Percentiles rank a stretch among this genome's conserved stretches.
Conservation (phyloP, 2,797 vertebrate species). For the Falco berigora region DNA sequence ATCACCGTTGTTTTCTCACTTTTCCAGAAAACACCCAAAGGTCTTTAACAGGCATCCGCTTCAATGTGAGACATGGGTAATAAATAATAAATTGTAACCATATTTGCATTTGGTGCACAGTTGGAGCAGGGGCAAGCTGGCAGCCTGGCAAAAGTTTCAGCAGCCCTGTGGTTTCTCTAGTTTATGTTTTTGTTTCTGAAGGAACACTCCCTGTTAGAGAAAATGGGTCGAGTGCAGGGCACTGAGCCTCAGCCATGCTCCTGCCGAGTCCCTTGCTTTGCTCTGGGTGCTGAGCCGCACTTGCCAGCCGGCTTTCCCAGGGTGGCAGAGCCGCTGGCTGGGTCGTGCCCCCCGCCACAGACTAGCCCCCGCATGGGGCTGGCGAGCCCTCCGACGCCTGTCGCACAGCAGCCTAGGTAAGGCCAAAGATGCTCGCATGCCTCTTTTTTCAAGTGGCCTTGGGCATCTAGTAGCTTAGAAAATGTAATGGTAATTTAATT, state of each 20-base stretch:
- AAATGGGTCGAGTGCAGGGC: not conserved
- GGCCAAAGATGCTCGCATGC: not conserved
- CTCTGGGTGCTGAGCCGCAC: not conserved
- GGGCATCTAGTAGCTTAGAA: not conserved
- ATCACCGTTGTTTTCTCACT: not conserved
- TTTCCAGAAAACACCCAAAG: not conserved
- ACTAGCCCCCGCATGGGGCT: not conserved
- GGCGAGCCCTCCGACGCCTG: not conserved
- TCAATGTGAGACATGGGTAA: accelerated
- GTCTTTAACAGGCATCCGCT: not conserved
- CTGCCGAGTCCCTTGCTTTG: not conserved
- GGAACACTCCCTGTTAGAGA: not conserved
- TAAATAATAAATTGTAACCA: not conserved
- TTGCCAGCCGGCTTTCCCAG: not conserved
- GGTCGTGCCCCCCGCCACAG: not conserved
- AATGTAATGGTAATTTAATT: not conserved
- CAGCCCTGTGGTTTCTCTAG: not conserved
- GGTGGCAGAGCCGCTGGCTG: not conserved
- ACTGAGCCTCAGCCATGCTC: not conserved
- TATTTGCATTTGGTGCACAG: not conserved
- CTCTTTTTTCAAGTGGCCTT: not conserved
- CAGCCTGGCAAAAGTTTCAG: not conserved
- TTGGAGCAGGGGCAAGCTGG: not conserved
- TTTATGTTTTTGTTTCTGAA: not conserved
- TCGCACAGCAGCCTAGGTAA: not conserved